A percentile compares a stretch with the other conserved stretches of the same genome.
These are phyloP conservation scores for Hesperophylax magnus DNA, from an alignment of 1,140 invertebrate species.

Conservation along the genomic window DNA sequence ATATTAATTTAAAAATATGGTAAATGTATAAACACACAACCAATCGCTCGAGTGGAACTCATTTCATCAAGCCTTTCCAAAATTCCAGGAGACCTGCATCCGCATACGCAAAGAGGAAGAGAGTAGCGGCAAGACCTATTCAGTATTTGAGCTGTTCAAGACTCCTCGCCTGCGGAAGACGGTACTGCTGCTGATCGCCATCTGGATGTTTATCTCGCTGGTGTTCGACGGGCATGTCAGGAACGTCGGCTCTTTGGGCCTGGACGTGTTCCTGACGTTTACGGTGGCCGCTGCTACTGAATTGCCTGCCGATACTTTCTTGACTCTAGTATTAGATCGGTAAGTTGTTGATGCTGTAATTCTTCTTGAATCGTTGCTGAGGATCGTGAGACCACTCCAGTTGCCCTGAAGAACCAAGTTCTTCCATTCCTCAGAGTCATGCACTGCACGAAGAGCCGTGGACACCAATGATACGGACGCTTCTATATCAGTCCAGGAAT, in stretches of 20 bases:
- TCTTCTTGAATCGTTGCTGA: too few relatives aligned
- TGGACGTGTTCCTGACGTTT: constrained; percentile 88
- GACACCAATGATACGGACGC: too few relatives aligned
- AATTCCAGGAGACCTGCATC: constrained; percentile 75
- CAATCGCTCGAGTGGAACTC: too few relatives aligned
- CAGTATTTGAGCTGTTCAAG: constrained; percentile 83
- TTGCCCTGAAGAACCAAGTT: too few relatives aligned
- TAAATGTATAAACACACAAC: too few relatives aligned
- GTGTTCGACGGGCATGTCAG: constrained; percentile 90
- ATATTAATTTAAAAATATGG: too few relatives aligned
- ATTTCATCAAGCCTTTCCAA: neutral
- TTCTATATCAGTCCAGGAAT: too few relatives aligned
- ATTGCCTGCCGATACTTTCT: constrained; percentile 85
- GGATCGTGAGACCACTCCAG: too few relatives aligned
- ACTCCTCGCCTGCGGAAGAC: constrained; percentile 80
- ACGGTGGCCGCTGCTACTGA: constrained; percentile 87
- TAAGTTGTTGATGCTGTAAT: constrained; percentile 50
- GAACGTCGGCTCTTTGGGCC: constrained; percentile 84
- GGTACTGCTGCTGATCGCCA: constrained; percentile 81
- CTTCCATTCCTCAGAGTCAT: too few relatives aligned
- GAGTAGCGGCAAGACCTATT: constrained; percentile 78
- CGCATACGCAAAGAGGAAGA: constrained; percentile 78
- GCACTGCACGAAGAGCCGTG: too few relatives aligned
- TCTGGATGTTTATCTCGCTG: constrained; percentile 90
- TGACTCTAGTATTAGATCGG: constrained; percentile 83